Conservation (phyloP, 92 coral and sea anemone genomes). For the Umimayanthus kanabou region DNA sequence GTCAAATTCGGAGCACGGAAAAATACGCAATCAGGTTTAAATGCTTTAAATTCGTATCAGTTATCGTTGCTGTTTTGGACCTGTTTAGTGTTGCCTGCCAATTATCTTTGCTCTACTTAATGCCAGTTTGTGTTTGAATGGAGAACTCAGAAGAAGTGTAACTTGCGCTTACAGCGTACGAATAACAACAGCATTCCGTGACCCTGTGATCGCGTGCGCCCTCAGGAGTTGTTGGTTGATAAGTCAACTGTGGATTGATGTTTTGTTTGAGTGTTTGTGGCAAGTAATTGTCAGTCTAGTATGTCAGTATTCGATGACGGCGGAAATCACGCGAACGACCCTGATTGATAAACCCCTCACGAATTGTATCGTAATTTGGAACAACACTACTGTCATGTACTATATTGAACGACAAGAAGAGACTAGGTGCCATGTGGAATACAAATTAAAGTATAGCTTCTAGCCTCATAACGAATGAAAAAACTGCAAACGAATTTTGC, state of each 20-base stretch:
- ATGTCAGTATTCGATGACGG: slow-evolving; percentile 1
- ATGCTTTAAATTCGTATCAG: too few relatives aligned
- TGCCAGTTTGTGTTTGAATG: too few relatives aligned
- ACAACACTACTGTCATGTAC: too few relatives aligned
- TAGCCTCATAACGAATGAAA: background rate
- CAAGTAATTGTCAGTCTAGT: slow-evolving; percentile 6
- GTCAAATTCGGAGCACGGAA: too few relatives aligned
- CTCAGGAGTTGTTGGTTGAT: background rate
- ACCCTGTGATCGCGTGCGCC: background rate
- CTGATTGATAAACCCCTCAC: too few relatives aligned
- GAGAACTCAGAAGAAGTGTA: background rate
- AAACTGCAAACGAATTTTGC: too few relatives aligned
- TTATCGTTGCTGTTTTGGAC: too few relatives aligned
- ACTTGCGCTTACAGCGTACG: background rate
- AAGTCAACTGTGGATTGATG: background rate
- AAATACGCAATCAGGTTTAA: too few relatives aligned
- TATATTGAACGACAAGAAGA: background rate
- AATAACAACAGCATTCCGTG: background rate
- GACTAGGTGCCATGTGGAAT: background rate
- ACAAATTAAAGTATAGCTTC: background rate
- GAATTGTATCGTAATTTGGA: background rate
- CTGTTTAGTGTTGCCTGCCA: too few relatives aligned
- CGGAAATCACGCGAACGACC: slow-evolving; percentile 20
- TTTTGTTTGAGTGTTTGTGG: background rate
- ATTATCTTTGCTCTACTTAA: too few relatives aligned